Evolutionary conservation across 2,888 invertebrate species (phyloP).

Genomic region (Pyrgus malvae): DNA sequence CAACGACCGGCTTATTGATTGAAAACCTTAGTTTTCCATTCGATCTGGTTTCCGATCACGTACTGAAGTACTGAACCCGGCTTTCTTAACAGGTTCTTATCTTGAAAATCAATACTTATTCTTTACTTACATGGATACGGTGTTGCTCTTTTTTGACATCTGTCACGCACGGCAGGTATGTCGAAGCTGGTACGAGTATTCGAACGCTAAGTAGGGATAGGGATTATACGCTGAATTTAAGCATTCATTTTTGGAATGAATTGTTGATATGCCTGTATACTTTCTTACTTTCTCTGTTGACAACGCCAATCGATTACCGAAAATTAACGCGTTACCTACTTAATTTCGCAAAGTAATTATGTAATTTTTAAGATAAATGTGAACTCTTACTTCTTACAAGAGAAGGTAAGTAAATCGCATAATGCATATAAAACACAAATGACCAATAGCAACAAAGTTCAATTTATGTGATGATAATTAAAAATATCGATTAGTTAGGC

Average conservation of each 20-base stretch:
- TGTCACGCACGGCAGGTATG: background rate
- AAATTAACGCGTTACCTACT: no score
- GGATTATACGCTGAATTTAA: background rate
- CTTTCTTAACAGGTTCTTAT: constrained; percentile 29
- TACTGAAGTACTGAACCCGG: constrained; percentile 42
- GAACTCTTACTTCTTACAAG: no score
- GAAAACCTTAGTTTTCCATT: constrained; percentile 60
- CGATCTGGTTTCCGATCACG: constrained; percentile 68
- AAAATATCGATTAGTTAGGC: no score
- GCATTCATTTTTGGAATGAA: background rate
- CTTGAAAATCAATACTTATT: constrained; percentile 20
- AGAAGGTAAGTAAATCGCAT: no score
- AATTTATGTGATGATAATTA: no score
- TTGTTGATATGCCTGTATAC: no score
- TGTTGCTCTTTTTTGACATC: constrained; percentile 8
- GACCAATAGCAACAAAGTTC: no score
- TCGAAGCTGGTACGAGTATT: background rate
- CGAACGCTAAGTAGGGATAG: background rate
- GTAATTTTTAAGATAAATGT: no score
- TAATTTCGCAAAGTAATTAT: no score
- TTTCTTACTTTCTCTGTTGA: no score
- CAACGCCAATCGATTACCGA: no score
- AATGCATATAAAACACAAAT: no score
- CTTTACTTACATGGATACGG: constrained; percentile 13
- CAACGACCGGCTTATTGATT: constrained; percentile 44